Evolutionary conservation across 37 sponge, comb jelly and placozoan genomes (phyloP).

Genomic region (Halisarca cf. caerulea): DNA sequence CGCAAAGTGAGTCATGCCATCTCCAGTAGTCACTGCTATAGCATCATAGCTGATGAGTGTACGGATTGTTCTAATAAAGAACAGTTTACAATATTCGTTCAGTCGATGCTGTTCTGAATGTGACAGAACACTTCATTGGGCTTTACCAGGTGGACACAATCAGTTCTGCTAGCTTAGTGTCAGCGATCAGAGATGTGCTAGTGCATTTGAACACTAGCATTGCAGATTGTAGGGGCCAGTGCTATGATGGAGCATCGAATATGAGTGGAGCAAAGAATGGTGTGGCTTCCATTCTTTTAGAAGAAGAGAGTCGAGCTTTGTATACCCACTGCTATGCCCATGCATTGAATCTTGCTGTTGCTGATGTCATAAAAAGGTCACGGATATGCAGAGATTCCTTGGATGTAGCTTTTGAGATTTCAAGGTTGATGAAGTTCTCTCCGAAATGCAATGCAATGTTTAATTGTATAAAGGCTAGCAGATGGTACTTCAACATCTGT

Average conservation of each 20-base stretch:
- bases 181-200: constrained; percentile 32
- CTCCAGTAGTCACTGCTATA: no score
- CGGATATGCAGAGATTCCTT: constrained; percentile 45
- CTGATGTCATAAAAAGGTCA: constrained; percentile 39
- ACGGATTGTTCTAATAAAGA: constrained; percentile 36
- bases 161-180: constrained; percentile 20
- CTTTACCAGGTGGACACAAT: constrained; percentile 35
- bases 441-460: constrained; percentile 33
- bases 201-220: constrained; percentile 9
- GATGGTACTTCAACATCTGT: not conserved
- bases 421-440: constrained; percentile 38
- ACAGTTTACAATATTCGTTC: constrained; percentile 34
- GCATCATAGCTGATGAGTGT: constrained; percentile 37
- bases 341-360: constrained; percentile 39
- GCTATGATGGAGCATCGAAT: constrained; percentile 47
- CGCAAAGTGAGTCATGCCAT: no score
- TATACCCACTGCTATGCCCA: constrained; percentile 40
- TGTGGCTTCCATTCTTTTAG: constrained; percentile 11
- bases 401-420: constrained; percentile 31
- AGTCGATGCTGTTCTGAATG: constrained; percentile 22
- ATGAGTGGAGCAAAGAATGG: constrained; percentile 35
- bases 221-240: constrained; percentile 26
- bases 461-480: constrained; percentile 25
- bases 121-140: constrained; percentile 21
- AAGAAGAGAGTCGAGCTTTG: constrained; percentile 28